These are phyloP conservation scores for Paralvinella palmiformis DNA, from an alignment of 1,140 invertebrate genomes.

Conservation along the genomic window DNA sequence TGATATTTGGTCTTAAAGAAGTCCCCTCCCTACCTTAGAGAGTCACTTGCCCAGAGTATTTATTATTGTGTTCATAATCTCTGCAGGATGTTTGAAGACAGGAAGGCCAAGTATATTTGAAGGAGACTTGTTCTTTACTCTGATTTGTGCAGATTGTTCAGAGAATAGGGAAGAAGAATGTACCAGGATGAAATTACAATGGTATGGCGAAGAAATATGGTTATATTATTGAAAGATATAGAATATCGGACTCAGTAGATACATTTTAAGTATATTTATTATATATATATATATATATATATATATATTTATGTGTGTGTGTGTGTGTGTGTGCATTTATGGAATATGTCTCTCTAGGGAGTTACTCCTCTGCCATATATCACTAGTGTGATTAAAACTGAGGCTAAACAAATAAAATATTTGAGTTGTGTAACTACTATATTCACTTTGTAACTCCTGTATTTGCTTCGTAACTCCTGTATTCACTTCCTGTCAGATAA, in stretches of 20 bases:
- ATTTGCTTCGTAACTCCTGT: neutral
- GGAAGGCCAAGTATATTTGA: constrained; percentile 60
- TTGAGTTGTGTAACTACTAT: too few species aligned
- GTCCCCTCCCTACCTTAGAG: too few species aligned
- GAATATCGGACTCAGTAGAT: neutral
- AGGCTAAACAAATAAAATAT: too few species aligned
- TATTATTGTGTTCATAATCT: too few species aligned
- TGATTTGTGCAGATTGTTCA: constrained; percentile 63
- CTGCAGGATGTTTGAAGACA: constrained; percentile 41
- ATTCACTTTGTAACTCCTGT: too few species aligned
- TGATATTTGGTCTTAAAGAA: too few species aligned
- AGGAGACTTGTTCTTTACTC: constrained; percentile 71
- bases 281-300: neutral
- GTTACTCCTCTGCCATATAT: neutral
- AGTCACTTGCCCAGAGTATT: too few species aligned
- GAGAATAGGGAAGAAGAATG: constrained; percentile 55
- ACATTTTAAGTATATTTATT: neutral
- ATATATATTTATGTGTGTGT: neutral
- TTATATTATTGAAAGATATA: neutral
- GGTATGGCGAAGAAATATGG: constrained; percentile 49
- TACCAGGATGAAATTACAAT: constrained; percentile 60
- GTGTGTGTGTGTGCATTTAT: neutral
- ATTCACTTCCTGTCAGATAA: neutral
- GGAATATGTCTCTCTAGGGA: neutral
- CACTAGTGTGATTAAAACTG: neutral